Evolutionary conservation across 2,113 vertebrate species (phyloP).

Genomic region (Piprites chloris): DNA sequence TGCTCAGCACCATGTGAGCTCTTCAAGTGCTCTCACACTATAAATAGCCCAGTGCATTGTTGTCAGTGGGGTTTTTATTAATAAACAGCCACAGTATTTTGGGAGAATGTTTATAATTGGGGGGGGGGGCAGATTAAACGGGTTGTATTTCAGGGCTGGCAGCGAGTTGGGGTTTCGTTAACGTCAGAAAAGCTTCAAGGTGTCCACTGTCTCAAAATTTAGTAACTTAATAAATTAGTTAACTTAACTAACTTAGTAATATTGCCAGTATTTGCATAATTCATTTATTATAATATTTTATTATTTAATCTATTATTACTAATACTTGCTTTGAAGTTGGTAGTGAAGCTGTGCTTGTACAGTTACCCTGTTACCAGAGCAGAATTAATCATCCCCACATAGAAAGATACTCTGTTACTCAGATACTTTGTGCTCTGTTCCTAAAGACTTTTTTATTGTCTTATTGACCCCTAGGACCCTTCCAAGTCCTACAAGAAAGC

Average conservation of each 20-base stretch:
- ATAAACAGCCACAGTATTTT: background rate
- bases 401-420: background rate
- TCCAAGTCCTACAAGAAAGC: slow-evolving; percentile 75
- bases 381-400: background rate
- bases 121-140: background rate
- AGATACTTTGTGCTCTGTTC: background rate
- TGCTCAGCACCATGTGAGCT: background rate
- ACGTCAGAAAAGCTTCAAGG: background rate
- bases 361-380: background rate
- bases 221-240: too few species aligned
- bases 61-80: background rate
- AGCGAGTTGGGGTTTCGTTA: background rate
- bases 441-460: slow-evolving; percentile 43
- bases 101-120: background rate
- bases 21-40: background rate
- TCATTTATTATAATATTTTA: background rate
- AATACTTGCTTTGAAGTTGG: background rate
- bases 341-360: background rate
- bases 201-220: background rate
- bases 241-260: too few species aligned
- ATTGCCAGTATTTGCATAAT: background rate
- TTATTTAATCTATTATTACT: background rate
- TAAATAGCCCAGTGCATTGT: background rate
- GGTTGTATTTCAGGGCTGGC: background rate
- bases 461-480: slow-evolving; percentile 70